Conservation (phyloP, 2,113 vertebrate genomes). For the Rattus norvegicus region DNA sequence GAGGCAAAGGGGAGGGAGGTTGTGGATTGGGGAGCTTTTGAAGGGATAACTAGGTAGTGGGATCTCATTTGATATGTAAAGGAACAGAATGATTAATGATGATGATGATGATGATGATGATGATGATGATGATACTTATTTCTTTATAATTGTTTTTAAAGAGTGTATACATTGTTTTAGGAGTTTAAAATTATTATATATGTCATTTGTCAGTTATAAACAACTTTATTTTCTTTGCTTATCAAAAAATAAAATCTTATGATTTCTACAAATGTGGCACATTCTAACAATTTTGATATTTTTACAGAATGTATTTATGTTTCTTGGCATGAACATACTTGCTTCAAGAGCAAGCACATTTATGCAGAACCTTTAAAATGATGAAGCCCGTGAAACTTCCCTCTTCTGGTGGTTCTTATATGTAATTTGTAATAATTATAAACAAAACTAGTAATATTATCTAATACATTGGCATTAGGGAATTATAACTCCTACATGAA, state of each 20-base stretch:
- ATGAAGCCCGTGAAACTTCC: neutral
- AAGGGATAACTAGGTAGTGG: too few species aligned
- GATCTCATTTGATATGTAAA: too few species aligned
- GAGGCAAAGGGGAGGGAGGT: too few species aligned
- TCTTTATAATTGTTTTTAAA: neutral
- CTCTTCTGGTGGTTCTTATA: neutral
- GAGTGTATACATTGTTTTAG: neutral
- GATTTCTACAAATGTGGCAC: neutral
- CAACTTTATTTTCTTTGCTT: neutral
- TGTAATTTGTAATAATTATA: constrained; percentile 32
- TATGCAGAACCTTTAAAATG: constrained; percentile 4
- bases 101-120: too few species aligned
- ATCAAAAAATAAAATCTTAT: neutral
- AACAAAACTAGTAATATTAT: constrained; percentile 43
- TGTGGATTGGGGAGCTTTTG: too few species aligned
- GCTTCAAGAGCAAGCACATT: neutral
- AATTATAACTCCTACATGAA: neutral
- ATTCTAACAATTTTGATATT: constrained; percentile 8
- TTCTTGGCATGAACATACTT: neutral
- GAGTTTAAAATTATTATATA: neutral
- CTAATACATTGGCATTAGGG: constrained; percentile 1
- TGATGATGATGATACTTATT: neutral
- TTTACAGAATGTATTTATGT: neutral
- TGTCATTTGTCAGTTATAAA: neutral
- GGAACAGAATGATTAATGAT: too few species aligned